Evolutionary conservation across 2,888 invertebrate genomes (phyloP).

Genomic region (Xestia sexstrigata): DNA sequence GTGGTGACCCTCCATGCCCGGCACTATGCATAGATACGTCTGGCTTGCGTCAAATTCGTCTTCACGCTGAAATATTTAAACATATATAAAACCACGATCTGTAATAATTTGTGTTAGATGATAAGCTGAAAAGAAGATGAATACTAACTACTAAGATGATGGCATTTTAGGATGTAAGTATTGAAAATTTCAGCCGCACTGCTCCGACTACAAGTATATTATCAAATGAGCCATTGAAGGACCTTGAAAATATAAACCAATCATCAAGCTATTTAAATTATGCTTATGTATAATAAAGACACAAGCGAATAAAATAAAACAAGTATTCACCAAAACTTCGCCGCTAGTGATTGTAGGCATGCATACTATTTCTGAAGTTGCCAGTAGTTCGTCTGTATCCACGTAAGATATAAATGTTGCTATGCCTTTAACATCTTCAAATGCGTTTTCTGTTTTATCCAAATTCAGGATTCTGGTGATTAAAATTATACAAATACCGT

Average conservation of each 20-base stretch:
- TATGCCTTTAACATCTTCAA: slow-evolving; percentile 66
- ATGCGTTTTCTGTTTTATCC: slow-evolving; percentile 16
- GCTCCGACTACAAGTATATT: too few species aligned
- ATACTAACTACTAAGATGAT: background rate
- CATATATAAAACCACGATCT: background rate
- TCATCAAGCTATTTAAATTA: background rate
- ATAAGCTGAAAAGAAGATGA: background rate
- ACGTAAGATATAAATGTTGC: slow-evolving; percentile 72
- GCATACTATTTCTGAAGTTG: slow-evolving; percentile 75
- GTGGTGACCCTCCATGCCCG: slow-evolving; percentile 78
- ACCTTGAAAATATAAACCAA: background rate
- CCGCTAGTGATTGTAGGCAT: slow-evolving; percentile 68
- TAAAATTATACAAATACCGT: background rate
- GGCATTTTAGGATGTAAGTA: background rate
- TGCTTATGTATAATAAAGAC: background rate
- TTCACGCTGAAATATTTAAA: background rate
- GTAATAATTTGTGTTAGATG: slow-evolving; percentile 37
- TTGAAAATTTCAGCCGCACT: too few species aligned
- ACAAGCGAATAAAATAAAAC: too few species aligned
- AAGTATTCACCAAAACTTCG: too few species aligned
- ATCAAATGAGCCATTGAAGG: too few species aligned
- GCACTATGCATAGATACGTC: slow-evolving; percentile 73
- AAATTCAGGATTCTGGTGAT: slow-evolving; percentile 37
- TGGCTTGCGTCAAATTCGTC: slow-evolving; percentile 62
- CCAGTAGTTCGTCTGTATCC: slow-evolving; percentile 78